Conservation (phyloP, 2,113 vertebrate species). For the Etheostoma cragini region DNA sequence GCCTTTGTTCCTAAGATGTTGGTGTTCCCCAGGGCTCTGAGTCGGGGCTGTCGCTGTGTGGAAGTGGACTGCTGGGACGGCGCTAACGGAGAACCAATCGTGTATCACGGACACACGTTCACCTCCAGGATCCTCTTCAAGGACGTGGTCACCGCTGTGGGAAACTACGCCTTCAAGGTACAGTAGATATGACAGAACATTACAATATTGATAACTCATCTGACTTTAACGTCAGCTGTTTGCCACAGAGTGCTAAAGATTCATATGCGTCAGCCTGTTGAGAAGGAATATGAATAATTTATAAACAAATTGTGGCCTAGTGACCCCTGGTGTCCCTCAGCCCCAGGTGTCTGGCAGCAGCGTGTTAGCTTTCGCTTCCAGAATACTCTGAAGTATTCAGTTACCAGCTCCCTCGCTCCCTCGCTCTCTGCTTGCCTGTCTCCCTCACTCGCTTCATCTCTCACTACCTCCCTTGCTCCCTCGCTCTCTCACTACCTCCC, state of each 20-base stretch:
- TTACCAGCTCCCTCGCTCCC: conserved; percentile 49
- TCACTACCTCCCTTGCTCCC: too few species aligned
- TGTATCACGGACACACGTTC: conserved; percentile 95
- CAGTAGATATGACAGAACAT: too few species aligned
- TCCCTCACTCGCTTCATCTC: conserved; percentile 2
- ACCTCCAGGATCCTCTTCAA: conserved; percentile 96
- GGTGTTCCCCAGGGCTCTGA: conserved; percentile 82
- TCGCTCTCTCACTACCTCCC: too few species aligned
- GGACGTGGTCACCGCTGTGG: conserved; percentile 89
- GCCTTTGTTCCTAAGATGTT: too few species aligned
- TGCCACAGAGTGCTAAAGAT: conserved; percentile 18
- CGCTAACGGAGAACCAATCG: conserved; percentile 91
- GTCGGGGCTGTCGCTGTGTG: conserved; percentile 92
- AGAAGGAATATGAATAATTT: too few species aligned
- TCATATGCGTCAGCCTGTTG: conserved; percentile 19
- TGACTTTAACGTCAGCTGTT: neutral
- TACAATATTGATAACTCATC: neutral
- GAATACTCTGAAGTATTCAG: conserved; percentile 62
- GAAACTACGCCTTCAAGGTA: conserved; percentile 93
- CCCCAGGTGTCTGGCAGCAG: conserved; percentile 32
- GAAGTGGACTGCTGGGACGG: conserved; percentile 98
- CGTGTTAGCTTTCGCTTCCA: conserved; percentile 48
- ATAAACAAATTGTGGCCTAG: neutral
- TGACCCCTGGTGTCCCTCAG: conserved; percentile 35
- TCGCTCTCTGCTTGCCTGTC: neutral